Conservation (phyloP, 2,888 invertebrate genomes). For the Caprella mutica region DNA sequence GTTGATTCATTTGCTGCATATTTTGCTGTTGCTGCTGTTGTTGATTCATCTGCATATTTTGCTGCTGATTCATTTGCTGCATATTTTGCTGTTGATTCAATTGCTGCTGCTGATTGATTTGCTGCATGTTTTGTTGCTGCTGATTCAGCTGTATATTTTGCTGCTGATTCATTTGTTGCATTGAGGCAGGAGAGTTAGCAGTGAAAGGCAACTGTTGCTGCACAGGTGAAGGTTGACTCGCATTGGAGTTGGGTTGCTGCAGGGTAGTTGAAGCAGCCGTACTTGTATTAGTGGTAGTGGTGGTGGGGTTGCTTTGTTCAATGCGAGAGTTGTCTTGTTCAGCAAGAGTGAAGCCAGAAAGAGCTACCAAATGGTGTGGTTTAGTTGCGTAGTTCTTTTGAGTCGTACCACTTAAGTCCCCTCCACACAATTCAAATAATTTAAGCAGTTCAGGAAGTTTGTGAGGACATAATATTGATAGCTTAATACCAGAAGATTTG, state of each 20-base stretch:
- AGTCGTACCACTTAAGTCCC: not conserved
- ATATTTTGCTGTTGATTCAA: not conserved
- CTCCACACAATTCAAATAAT: constrained; percentile 3
- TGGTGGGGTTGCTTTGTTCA: not conserved
- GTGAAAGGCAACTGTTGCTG: too few relatives aligned
- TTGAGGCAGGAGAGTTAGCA: too few relatives aligned
- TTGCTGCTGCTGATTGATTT: not conserved
- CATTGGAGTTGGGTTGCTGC: too few relatives aligned
- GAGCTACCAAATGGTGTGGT: not conserved
- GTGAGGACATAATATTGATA: not conserved
- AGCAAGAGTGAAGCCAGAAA: not conserved
- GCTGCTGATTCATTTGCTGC: not conserved
- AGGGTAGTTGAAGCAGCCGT: not conserved
- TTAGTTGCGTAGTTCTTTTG: constrained; percentile 9
- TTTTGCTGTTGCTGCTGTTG: not conserved
- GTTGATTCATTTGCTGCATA: not conserved
- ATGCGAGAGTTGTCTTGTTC: constrained; percentile 1
- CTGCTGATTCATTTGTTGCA: not conserved
- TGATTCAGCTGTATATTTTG: not conserved
- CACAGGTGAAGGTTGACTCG: too few relatives aligned
- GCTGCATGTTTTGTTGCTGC: not conserved
- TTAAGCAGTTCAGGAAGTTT: not conserved
- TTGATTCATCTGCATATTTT: not conserved
- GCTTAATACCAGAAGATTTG: not conserved
- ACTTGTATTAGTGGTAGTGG: not conserved